Evolutionary conservation across 2,888 invertebrate genomes (phyloP).

Genomic region (Xylocampa areola): DNA sequence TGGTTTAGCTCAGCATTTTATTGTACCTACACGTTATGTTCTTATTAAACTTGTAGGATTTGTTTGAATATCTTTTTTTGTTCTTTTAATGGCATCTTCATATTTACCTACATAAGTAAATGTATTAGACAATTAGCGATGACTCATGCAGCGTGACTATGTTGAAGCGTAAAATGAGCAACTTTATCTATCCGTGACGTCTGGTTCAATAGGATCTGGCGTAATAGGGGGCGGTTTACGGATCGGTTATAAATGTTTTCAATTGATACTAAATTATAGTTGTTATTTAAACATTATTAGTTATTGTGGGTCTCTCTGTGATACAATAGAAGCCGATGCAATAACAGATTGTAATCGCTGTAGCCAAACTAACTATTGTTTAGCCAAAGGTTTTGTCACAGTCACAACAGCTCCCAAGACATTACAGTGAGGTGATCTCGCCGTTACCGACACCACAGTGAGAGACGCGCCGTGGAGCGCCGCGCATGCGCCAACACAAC

Average conservation of each 20-base stretch:
- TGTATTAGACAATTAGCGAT: too few species aligned
- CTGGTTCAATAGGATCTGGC: slow-evolving; percentile 36
- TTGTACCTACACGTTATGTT: not conserved
- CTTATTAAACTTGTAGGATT: not conserved
- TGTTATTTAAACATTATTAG: slow-evolving; percentile 21
- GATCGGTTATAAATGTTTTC: slow-evolving; percentile 18
- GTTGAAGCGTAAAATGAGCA: slow-evolving; percentile 1
- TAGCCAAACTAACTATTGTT: slow-evolving; percentile 52
- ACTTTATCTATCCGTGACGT: slow-evolving; percentile 46
- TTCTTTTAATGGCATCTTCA: too few species aligned
- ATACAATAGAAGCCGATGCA: slow-evolving; percentile 42
- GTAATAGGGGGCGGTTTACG: slow-evolving; percentile 55
- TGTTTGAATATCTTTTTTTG: not conserved
- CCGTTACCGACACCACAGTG: slow-evolving; percentile 68
- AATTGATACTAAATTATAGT: slow-evolving; percentile 13
- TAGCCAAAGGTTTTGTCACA: slow-evolving; percentile 56
- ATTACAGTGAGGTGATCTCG: slow-evolving; percentile 67
- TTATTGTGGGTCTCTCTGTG: slow-evolving; percentile 18
- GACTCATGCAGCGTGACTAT: not conserved
- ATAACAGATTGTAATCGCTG: slow-evolving; percentile 36
- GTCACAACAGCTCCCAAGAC: too few species aligned
- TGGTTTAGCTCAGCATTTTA: not conserved
- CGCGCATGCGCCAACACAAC: slow-evolving; percentile 77
- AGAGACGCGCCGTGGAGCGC: slow-evolving; percentile 81
- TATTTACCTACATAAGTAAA: too few species aligned